A percentile compares a stretch with the other conserved stretches of the same genome.
Evolutionary conservation across 2,113 vertebrate genomes (phyloP).

Genomic region (Petaurus breviceps): DNA sequence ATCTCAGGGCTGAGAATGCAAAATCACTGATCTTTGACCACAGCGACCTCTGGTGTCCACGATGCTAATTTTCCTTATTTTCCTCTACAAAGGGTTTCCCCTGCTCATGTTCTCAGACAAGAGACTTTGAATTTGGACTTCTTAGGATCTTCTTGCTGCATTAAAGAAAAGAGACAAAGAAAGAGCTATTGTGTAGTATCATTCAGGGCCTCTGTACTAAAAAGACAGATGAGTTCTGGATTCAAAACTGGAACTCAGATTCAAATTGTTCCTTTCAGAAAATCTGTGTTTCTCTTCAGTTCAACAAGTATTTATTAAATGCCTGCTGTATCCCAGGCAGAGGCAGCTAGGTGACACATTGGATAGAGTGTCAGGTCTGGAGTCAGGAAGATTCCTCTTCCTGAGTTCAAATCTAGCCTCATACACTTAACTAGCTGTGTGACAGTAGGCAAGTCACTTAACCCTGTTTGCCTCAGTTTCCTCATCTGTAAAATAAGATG

Average conservation of each 20-base stretch:
- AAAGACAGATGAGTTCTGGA: background rate
- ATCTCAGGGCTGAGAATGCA: background rate
- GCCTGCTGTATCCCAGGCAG: background rate
- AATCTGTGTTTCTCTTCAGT: background rate
- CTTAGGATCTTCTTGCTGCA: background rate
- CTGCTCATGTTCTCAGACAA: background rate
- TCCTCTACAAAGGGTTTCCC: background rate
- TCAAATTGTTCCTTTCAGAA: background rate
- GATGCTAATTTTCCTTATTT: background rate
- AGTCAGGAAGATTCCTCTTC: background rate
- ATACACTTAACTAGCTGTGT: background rate
- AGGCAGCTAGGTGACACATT: too few species aligned
- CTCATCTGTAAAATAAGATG: background rate
- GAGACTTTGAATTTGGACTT: background rate
- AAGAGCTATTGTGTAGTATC: background rate
- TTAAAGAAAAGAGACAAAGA: background rate
- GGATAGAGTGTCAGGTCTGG: too few species aligned
- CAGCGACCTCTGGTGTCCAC: background rate
- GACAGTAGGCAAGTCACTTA: background rate
- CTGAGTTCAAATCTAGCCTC: background rate
- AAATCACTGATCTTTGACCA: background rate
- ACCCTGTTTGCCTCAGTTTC: background rate
- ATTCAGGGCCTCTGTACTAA: background rate
- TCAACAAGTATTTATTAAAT: background rate
- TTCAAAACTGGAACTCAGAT: background rate